These are phyloP conservation scores for Leptinotarsa lineolata DNA, from an alignment of 1,140 invertebrate species.

Conservation along the genomic window DNA sequence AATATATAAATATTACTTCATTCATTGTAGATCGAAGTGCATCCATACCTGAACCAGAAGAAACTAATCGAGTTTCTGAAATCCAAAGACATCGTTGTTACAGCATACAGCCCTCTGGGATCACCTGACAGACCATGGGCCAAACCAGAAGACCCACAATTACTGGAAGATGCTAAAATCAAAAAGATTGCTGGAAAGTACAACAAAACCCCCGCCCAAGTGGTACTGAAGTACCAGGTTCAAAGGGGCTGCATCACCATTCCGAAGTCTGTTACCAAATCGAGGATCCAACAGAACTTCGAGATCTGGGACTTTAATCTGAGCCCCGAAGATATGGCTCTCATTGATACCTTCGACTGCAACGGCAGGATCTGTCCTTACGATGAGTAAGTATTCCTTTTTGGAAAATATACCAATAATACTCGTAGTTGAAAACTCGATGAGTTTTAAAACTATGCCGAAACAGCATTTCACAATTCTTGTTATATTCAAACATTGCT, in stretches of 20 bases:
- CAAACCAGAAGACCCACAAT: conserved; percentile 67
- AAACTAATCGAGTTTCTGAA: conserved; percentile 75
- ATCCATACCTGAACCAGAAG: conserved; percentile 82
- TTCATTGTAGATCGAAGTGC: conserved; percentile 73
- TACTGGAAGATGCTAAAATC: conserved; percentile 68
- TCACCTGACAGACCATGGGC: conserved; percentile 69
- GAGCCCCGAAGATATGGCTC: conserved; percentile 60
- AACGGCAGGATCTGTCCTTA: conserved; percentile 47
- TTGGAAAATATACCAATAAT: too few relatives aligned
- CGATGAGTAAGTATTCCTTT: conserved; percentile 36
- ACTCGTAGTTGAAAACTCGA: too few relatives aligned
- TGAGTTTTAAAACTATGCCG: too few relatives aligned
- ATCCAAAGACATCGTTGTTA: conserved; percentile 68
- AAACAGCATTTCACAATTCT: too few relatives aligned
- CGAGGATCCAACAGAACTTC: conserved; percentile 72
- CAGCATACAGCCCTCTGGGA: conserved; percentile 82
- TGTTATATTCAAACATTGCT: too few relatives aligned
- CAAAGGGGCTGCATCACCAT: conserved; percentile 59
- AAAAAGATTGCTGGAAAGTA: conserved; percentile 69
- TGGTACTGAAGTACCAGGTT: conserved; percentile 69
- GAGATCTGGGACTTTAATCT: conserved; percentile 74
- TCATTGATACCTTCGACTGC: conserved; percentile 57
- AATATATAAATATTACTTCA: background rate
- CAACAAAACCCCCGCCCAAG: conserved; percentile 71
- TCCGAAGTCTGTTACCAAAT: conserved; percentile 69